A percentile compares a stretch with the other conserved stretches of the same genome.
Evolutionary conservation across 2,113 vertebrate genomes (phyloP).

Genomic region (Merops nubicus): DNA sequence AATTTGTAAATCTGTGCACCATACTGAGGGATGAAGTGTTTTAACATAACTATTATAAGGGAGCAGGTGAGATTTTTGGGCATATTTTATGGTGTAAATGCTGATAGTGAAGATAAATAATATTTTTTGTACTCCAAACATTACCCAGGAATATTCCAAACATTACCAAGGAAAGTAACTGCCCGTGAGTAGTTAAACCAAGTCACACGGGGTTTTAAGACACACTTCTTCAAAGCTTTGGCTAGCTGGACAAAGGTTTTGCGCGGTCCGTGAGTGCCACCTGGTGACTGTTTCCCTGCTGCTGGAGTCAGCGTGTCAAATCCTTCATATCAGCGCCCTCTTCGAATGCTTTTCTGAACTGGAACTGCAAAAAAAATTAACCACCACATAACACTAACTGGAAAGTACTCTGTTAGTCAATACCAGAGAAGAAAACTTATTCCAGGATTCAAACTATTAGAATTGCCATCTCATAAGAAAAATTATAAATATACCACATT

Average conservation of each 20-base stretch:
- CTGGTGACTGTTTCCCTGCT: neutral
- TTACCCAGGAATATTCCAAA: no score
- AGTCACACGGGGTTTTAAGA: rapidly evolving
- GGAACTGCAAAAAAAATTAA: neutral
- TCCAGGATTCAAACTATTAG: neutral
- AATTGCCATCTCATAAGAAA: neutral
- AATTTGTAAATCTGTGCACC: neutral
- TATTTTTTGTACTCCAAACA: neutral
- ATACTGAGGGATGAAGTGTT: neutral
- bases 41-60: neutral
- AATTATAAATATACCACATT: rapidly evolving
- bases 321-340: neutral
- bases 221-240: rapidly evolving
- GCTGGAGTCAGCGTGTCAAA: rapidly evolving
- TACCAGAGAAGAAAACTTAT: neutral
- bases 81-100: neutral
- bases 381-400: neutral
- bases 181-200: neutral
- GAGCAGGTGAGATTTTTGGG: neutral
- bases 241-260: neutral
- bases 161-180: neutral
- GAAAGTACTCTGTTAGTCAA: neutral
- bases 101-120: neutral
- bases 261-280: slow-evolving; percentile 33
- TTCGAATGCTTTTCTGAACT: neutral